Conservation (phyloP, 2,888 invertebrate species). For the Polydesmus complanatus region DNA sequence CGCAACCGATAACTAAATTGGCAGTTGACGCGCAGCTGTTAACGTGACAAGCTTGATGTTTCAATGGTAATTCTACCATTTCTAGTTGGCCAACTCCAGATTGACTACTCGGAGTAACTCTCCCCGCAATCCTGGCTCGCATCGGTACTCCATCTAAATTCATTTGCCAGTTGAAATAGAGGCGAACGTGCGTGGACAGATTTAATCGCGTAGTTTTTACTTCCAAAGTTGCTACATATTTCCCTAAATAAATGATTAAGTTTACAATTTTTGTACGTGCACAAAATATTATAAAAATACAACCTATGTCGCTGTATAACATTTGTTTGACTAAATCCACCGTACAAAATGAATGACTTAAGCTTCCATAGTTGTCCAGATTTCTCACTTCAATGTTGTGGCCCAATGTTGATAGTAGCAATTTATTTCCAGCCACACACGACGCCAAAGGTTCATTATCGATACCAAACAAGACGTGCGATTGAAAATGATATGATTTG, state of each 20-base stretch:
- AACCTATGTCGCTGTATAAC: constrained; percentile 50
- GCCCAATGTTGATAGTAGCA: constrained; percentile 44
- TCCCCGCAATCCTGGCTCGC: constrained; percentile 56
- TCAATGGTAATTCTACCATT: constrained; percentile 56
- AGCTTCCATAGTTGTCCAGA: constrained; percentile 34
- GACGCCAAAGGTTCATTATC: constrained; percentile 49
- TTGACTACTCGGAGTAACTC: constrained; percentile 54
- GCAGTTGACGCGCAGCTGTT: constrained; percentile 29
- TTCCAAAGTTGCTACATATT: constrained; percentile 52
- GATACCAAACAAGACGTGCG: constrained; percentile 48
- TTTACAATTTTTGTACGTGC: too few species aligned
- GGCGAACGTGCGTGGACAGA: constrained; percentile 43
- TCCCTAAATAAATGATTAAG: constrained; percentile 34
- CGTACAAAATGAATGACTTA: constrained; percentile 52
- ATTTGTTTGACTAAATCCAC: constrained; percentile 55
- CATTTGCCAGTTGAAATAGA: constrained; percentile 60
- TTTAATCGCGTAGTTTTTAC: constrained; percentile 38
- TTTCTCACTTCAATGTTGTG: constrained; percentile 42
- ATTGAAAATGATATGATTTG: constrained; percentile 43
- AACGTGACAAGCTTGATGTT: constrained; percentile 37
- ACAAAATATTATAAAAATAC: too few species aligned
- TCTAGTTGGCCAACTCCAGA: constrained; percentile 44
- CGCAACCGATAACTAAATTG: constrained; percentile 34
- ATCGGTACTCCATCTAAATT: constrained; percentile 36
- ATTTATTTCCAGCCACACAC: constrained; percentile 42